Evolutionary conservation across 2,113 vertebrate genomes (phyloP).

Genomic region (Miniopterus natalensis): DNA sequence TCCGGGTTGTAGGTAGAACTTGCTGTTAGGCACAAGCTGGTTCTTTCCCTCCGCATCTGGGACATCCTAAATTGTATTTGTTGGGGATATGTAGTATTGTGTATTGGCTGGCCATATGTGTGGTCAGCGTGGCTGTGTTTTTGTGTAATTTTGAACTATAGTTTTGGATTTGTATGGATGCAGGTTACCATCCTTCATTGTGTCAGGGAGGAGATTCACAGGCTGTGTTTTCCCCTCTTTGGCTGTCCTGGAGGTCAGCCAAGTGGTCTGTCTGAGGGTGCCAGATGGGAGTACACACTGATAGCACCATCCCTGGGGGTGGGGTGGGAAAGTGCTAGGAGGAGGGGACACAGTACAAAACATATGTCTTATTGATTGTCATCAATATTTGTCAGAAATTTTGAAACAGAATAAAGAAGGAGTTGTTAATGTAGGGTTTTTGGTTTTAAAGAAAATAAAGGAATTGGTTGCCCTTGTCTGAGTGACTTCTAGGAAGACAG

Average conservation of each 20-base stretch:
- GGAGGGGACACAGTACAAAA: not conserved
- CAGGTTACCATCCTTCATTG: not conserved
- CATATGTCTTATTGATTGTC: not conserved
- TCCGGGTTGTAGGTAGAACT: not conserved
- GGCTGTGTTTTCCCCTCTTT: not conserved
- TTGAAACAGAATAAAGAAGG: not conserved
- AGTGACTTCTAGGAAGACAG: not conserved
- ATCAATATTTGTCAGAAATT: not conserved
- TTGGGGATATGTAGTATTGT: not conserved
- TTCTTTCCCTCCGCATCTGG: not conserved
- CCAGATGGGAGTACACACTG: fast-evolving
- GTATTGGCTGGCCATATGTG: not conserved
- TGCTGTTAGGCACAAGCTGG: not conserved
- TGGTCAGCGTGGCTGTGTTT: not conserved
- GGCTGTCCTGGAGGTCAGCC: not conserved
- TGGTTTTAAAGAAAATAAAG: not conserved
- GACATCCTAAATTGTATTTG: not conserved
- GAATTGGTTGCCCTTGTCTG: not conserved
- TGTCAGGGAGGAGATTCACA: not conserved
- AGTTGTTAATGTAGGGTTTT: not conserved
- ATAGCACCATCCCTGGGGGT: not conserved
- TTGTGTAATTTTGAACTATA: not conserved
- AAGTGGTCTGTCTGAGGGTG: not conserved
- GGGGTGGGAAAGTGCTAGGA: too few relatives aligned
- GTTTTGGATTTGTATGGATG: not conserved